Evolutionary conservation across 2,797 vertebrate species (phyloP).

Genomic region (Syndactyla subalaris): DNA sequence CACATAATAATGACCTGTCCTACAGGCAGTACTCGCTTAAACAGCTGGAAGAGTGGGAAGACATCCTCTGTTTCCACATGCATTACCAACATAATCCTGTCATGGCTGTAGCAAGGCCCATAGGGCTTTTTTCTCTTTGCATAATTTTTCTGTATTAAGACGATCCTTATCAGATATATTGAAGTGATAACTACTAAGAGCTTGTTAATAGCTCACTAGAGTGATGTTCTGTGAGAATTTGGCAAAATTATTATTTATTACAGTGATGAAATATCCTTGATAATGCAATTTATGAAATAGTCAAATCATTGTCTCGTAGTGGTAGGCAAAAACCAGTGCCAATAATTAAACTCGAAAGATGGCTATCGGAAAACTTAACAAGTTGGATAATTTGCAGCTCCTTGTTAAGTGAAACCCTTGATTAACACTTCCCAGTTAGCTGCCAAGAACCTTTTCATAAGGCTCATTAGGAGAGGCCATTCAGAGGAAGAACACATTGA

Average conservation of each 20-base stretch:
- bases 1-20: neutral
- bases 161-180: slow-evolving; percentile 25
- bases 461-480: neutral
- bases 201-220: slow-evolving; percentile 34
- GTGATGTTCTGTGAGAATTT: slow-evolving; percentile 12
- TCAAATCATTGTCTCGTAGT: neutral
- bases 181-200: slow-evolving; percentile 26
- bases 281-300: slow-evolving; percentile 39
- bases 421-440: slow-evolving; percentile 42
- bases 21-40: neutral
- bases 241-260: slow-evolving; percentile 46
- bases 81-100: neutral
- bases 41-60: neutral
- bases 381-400: slow-evolving; percentile 36
- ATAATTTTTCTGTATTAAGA: slow-evolving; percentile 19
- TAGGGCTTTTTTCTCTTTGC: neutral
- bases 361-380: neutral
- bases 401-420: slow-evolving; percentile 43
- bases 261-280: slow-evolving; percentile 32
- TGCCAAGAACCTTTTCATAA: slow-evolving; percentile 22
- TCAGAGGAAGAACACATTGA: neutral
- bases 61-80: neutral
- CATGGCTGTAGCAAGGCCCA: neutral
- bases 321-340: neutral
- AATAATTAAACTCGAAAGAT: slow-evolving; percentile 25